Base-by-base conservation (phyloP, 1,140 invertebrate species). In the Drosophila santomea region DNA sequence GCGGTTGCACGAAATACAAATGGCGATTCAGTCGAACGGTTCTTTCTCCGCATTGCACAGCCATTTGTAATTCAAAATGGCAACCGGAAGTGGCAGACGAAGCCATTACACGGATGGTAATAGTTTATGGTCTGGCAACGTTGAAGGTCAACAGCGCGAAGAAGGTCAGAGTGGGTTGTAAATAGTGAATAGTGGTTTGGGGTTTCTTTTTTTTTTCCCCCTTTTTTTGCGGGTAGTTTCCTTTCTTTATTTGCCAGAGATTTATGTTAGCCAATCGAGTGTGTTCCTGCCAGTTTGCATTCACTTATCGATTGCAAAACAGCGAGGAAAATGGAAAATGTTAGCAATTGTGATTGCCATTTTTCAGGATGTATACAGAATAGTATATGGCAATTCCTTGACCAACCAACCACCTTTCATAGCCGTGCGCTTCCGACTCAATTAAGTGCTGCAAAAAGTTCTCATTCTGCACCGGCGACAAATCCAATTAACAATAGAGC, bases 1-100 rank as follows among this genome's bases (percentile, higher is more conserved):
- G 44, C 23, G n/a, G 5, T 4, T 38, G n/a, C 14, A 47, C 11
- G 3, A 39, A 54, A 48, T 17, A 11, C 15, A 44, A 58, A 55
- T 36, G 61, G 48, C n/a, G 11, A 47, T 54, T 15, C 35, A 17
- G 28, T 60, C 45, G 45, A 54, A 54, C 25, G 41, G 28, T 4
- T 58, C 23, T 25, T 43, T 39, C 8, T 48, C 20, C 10, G 15
- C 6, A 10, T 8, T 66, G 71, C 68, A 25, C 1, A 23, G 71
- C 56, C 72, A 74, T 74, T 74, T 74, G 71, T 74, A 74, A 74
- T 74, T 74, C 57, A 63, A 75, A 75, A 75, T 75, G 73, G 72
- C 73, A 75, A 75, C 52, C 73, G 73, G 73, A 75, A 75, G 62
- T 75, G 74, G 50, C 55, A 35, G 61, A 76, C 62, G 66, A 74